These are phyloP conservation scores for Parazoanthus darwini DNA, from an alignment of 92 coral and sea anemone species.

Conservation along the genomic window DNA sequence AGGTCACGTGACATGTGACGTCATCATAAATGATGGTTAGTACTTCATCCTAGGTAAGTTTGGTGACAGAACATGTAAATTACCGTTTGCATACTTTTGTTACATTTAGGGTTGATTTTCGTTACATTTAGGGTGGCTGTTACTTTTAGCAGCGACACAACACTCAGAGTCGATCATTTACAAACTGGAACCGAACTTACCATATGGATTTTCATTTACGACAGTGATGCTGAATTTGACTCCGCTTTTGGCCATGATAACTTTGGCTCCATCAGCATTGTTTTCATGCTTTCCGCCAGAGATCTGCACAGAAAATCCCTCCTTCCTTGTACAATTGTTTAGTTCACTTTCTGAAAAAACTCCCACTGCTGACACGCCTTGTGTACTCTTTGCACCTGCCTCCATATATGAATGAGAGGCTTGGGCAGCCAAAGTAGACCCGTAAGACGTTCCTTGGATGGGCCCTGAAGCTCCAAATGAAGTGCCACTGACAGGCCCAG, in stretches of 20 bases:
- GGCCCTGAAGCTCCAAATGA: not conserved
- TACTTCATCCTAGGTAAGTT: too few species aligned
- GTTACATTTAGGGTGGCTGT: too few species aligned
- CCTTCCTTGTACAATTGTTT: not conserved
- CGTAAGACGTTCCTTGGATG: too few species aligned
- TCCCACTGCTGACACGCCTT: not conserved
- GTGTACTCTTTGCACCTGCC: not conserved
- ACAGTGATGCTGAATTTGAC: constrained; percentile 2
- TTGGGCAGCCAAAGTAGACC: not conserved
- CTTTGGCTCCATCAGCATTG: constrained; percentile 20
- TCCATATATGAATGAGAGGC: not conserved
- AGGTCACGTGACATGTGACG: too few species aligned
- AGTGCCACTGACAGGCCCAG: not conserved
- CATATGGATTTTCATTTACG: constrained; percentile 6
- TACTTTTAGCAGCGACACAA: too few species aligned
- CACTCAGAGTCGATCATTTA: not conserved
- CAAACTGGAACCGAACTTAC: not conserved
- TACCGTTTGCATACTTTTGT: too few species aligned
- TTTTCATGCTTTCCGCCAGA: constrained; percentile 19
- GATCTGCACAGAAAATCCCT: constrained; percentile 13
- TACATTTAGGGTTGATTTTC: too few species aligned
- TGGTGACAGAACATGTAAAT: too few species aligned
- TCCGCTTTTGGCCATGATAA: constrained; percentile 28
- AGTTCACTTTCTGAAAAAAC: not conserved
- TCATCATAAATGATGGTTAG: too few species aligned